phyloP scores from a whole-genome alignment of 2,888 invertebrate species.

The Andrena camellia region DNA sequence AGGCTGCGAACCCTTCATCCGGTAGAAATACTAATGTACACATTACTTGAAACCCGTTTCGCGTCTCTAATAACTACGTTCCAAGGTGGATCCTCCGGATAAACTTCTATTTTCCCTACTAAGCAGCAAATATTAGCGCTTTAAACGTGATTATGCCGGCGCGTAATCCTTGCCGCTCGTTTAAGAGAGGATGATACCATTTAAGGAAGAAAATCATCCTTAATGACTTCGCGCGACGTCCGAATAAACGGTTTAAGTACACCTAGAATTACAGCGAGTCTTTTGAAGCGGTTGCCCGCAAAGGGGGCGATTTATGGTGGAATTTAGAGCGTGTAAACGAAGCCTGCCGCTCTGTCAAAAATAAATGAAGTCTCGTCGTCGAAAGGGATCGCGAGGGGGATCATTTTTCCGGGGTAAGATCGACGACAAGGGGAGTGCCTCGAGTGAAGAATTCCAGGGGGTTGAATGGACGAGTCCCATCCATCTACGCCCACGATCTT shows the following conservation, averaged over 20 bases:
- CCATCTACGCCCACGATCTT: not conserved
- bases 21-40: not conserved
- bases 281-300: not conserved
- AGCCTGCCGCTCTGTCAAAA: not conserved
- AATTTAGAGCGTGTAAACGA: constrained; percentile 15
- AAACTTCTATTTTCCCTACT: not conserved
- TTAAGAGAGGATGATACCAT: not conserved
- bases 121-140: not conserved
- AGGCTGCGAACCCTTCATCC: not conserved
- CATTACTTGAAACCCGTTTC: too few species aligned
- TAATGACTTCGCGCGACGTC: not conserved
- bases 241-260: not conserved
- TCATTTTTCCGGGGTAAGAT: constrained; percentile 18
- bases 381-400: not conserved
- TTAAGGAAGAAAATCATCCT: not conserved
- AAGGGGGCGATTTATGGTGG: constrained; percentile 6
- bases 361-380: not conserved
- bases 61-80: too few species aligned
- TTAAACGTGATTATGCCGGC: not conserved
- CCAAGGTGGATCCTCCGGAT: too few species aligned
- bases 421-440: constrained; percentile 13
- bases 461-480: constrained; percentile 1
- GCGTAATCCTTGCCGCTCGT: not conserved
- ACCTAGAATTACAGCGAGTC: not conserved
- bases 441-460: constrained; percentile 20